A percentile compares a stretch with the other conserved stretches of the same genome.
phyloP scores from a whole-genome alignment of 2,888 invertebrate species.

The Sycophila texana region DNA sequence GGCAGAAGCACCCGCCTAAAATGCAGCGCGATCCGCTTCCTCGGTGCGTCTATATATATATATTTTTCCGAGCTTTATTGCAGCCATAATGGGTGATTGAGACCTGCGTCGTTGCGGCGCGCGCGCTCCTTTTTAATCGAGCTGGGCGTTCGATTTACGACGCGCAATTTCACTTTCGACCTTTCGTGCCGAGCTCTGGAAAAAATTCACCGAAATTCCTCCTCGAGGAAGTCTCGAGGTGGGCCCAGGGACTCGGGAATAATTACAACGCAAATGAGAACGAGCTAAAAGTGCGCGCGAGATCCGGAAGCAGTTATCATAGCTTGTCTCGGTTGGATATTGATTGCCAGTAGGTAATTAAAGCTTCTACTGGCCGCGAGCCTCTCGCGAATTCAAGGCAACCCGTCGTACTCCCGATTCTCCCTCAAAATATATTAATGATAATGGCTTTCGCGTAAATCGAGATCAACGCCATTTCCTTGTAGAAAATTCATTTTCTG shows the following conservation, averaged over 20 bases:
- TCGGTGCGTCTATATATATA: background rate
- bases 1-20: background rate
- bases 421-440: slow-evolving; percentile 3
- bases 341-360: background rate
- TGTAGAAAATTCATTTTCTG: slow-evolving; percentile 19
- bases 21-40: background rate
- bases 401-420: background rate
- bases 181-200: too few relatives aligned
- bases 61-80: slow-evolving; percentile 1
- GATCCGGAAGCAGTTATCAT: background rate
- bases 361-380: background rate
- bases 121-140: background rate
- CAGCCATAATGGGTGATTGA: background rate
- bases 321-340: background rate
- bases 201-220: too few relatives aligned
- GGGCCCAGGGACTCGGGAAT: too few relatives aligned
- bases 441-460: slow-evolving; percentile 7
- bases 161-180: too few relatives aligned
- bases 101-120: background rate
- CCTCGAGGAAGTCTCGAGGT: too few relatives aligned
- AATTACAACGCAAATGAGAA: too few relatives aligned
- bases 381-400: slow-evolving; percentile 3
- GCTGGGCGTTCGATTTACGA: too few relatives aligned
- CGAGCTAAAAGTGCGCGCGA: background rate
- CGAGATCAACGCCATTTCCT: background rate